Base-by-base conservation (phyloP, 2,797 vertebrate species). In the Anas acuta region DNA sequence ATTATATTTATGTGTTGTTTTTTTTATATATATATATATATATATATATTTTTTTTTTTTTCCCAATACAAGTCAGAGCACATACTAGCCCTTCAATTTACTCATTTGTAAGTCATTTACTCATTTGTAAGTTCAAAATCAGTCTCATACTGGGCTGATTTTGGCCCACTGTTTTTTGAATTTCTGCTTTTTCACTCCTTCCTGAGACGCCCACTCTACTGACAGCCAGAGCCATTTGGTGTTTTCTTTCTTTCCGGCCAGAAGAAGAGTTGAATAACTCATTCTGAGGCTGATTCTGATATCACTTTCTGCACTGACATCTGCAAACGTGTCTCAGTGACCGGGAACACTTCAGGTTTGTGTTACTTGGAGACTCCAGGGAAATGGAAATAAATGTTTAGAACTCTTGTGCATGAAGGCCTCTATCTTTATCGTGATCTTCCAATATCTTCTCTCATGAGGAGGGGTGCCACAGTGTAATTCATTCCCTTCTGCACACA, bases 241-340 rank as follows among this genome's bases (percentile, higher is more conserved):
- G 76, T 84, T 87, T 88, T 87, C 79, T 66, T 54, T 73, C 84
- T 89, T 90, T 76, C 62, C 0, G 11, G 78, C 49, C 83, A 79
- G 41, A 67, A 67, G 21, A 60, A 58, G 67, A 62, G 69, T 69
- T 62, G 57, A 78, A 37, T 82, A 77, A 64, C 22, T 89, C 49
- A 3, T 53, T 84, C 67, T 73, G 81, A 93, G 76, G 57, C 75
- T 77, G 83, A 67, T 79, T 87, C 45, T 82, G 87, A 21, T 84
- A 83, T 5, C 72, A 43, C 78, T 95, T 92, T 74, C 74, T 96
- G 75, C 81, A 87, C 75, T 77, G 84, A 80, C 84, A 93, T 87
- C 92, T 92, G 75, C 75, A 94, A 82, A 83, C 14, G 49, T 53
- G 35, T 80, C 72, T 80, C 70, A 47, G 54, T 83, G 89, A 90